Base-by-base conservation (phyloP, 2,113 vertebrate genomes). In the Pygoscelis adeliae region DNA sequence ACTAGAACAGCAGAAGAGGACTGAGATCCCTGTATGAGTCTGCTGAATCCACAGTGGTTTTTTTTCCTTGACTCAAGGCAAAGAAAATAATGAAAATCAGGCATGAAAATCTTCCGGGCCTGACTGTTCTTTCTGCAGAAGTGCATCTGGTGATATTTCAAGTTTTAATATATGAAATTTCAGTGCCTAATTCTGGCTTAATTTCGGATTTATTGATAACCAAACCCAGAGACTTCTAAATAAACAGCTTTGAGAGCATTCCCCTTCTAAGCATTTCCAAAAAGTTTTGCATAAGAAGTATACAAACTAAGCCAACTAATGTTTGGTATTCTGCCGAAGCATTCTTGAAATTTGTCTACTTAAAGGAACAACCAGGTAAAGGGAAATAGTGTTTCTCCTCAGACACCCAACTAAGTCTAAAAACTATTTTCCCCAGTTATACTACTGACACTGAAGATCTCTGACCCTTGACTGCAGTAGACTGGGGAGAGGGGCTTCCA, bases 181-280 rank as follows among this genome's bases (percentile, higher is more conserved):
- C 81, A 83, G 46, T 36, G 46, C 62, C 9, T 42, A 87, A 62
- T 94, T 95, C n/a, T 70, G 52, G 16, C 20, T 77, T 96, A 69
- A 83, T 79, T 91, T 96, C 71, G 70, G 32, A 85, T 91, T 94
- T 83, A 58, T 70, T 96, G 81, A 82, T 56, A 91, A 85, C 58
- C 70, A 93, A 80, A 95, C 22, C 6, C 65, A 92, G 46, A 87
- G 52, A 79, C 34, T 61, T 96, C 32, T 62, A 94, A 87, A 84
- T 44, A 76, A 84, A 87, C 58, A 80, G 47, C 73, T 47, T 80
- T 29, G 25, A 84, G 16, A 93, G 11, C 25, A 65, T 40, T 87
- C 50, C 67, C 23, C 72, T 95, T 93, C 87, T 34, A 97, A 93
- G n/a, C 29, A 88, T 72, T 94, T 96, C 58, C 70, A 80, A 55